Conservation (phyloP, 2,113 vertebrate species). For the Rutilus rutilus region DNA sequence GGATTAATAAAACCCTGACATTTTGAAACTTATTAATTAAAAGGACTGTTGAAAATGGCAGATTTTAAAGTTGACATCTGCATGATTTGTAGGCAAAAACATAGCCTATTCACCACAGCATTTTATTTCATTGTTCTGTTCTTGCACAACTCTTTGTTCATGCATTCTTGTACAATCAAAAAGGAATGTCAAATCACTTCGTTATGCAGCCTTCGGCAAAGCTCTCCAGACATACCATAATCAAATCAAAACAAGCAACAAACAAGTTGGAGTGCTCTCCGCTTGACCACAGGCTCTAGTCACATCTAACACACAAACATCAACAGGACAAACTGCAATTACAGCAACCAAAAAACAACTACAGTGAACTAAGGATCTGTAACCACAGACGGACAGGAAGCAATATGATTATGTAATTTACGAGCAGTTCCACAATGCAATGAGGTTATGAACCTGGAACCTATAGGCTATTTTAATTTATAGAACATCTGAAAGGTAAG, state of each 20-base stretch:
- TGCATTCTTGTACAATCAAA: conserved; percentile 76
- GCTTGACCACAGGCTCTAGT: conserved; percentile 33
- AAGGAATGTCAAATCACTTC: conserved; percentile 75
- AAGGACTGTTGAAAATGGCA: neutral
- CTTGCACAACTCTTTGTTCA: conserved; percentile 67
- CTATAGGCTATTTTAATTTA: conserved; percentile 7
- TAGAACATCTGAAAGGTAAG: neutral
- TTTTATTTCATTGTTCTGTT: conserved; percentile 68
- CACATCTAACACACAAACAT: conserved; percentile 15
- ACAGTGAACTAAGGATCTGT: conserved; percentile 31
- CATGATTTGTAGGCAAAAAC: conserved; percentile 14
- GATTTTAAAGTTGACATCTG: conserved; percentile 13
- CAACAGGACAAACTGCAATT: conserved; percentile 19
- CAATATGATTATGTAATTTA: conserved; percentile 36
- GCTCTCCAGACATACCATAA: conserved; percentile 73
- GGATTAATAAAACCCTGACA: neutral
- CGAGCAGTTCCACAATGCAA: neutral
- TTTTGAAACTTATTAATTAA: neutral
- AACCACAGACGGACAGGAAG: conserved; percentile 33
- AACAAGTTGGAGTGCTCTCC: conserved; percentile 67
- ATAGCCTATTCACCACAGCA: conserved; percentile 66
- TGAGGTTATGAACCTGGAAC: conserved; percentile 13
- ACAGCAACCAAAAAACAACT: conserved; percentile 24
- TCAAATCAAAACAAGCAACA: conserved; percentile 77
- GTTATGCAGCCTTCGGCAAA: conserved; percentile 67